Evolutionary conservation across 2,113 vertebrate genomes (phyloP).

Genomic region (zebrafish (Danio rerio)): GRCz12tu NC_133194.1:28535501-28536000

Average conservation of each 20-base stretch:
- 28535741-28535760: conserved; percentile 55
- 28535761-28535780: conserved; percentile 37
- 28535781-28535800: conserved; percentile 34
- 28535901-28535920: conserved; percentile 22
- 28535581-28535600: conserved; percentile 33
- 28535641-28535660: conserved; percentile 77
- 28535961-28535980: no score
- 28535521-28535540: conserved; percentile 31
- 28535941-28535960: not conserved
- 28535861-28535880: not conserved
- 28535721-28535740: conserved; percentile 62
- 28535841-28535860: conserved; percentile 3
- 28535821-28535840: conserved; percentile 29
- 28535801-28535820: conserved; percentile 4
- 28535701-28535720: conserved; percentile 74
- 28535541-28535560: conserved; percentile 3
- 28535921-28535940: not conserved
- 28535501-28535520: not conserved
- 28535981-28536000: no score
- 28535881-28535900: conserved; percentile 27
- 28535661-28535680: conserved; percentile 78
- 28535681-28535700: conserved; percentile 71
- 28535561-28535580: conserved; percentile 14
- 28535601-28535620: conserved; percentile 55
- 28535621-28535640: conserved; percentile 70